Evolutionary conservation across 2,113 vertebrate species (phyloP).

Genomic region (Pachypanchax playfairii): DNA sequence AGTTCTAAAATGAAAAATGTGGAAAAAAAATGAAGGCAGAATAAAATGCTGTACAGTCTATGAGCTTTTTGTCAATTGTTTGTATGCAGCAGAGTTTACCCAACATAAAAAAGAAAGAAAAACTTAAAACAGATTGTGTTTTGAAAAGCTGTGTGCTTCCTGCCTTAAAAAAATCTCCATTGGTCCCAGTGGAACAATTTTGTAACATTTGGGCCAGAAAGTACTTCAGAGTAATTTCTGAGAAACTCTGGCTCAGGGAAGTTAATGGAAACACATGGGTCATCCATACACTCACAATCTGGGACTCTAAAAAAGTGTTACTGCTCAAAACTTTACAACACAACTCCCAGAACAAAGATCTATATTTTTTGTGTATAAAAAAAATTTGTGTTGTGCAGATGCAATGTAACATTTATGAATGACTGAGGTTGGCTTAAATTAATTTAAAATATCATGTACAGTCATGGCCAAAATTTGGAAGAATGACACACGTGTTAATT

Average conservation of each 20-base stretch:
- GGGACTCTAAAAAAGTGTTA: neutral
- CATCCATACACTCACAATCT: slow-evolving; percentile 2
- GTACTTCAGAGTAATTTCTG: neutral
- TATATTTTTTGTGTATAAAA: neutral
- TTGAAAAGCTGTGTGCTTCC: slow-evolving; percentile 4
- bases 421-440: no score
- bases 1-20: slow-evolving; percentile 24
- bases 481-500: no score
- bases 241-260: slow-evolving; percentile 5
- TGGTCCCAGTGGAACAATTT: slow-evolving; percentile 18
- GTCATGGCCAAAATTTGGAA: no score
- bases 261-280: slow-evolving; percentile 6
- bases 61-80: slow-evolving; percentile 32
- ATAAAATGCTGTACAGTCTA: slow-evolving; percentile 23
- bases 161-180: slow-evolving; percentile 9
- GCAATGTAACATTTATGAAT: no score
- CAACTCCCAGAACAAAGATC: no score
- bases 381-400: neutral
- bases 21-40: slow-evolving; percentile 37
- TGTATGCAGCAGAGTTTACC: slow-evolving; percentile 11
- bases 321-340: neutral
- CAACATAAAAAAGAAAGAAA: no score
- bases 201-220: slow-evolving; percentile 14
- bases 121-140: slow-evolving; percentile 18
- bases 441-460: no score